Conservation (phyloP, 2,888 invertebrate genomes). For the Bugulina stolonifera region DNA sequence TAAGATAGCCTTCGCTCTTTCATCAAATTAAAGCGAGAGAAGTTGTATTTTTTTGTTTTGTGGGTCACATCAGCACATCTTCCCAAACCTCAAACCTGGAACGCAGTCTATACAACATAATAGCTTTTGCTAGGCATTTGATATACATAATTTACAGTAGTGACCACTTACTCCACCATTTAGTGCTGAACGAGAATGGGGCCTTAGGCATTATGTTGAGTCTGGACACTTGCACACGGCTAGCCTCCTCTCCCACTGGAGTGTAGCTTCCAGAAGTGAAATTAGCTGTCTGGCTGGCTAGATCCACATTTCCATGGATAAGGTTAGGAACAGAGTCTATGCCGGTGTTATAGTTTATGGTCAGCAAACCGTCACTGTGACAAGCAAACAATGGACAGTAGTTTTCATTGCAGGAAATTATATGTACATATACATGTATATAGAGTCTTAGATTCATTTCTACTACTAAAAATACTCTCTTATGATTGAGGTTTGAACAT, state of each 20-base stretch:
- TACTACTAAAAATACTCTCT: no score
- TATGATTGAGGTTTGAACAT: no score
- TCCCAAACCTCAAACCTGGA: no score
- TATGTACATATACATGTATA: no score
- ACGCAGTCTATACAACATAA: no score
- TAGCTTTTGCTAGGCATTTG: no score
- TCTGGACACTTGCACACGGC: slow-evolving; percentile 6
- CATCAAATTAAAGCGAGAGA: no score
- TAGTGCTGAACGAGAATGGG: slow-evolving; percentile 24
- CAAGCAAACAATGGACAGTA: background rate
- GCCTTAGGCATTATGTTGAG: background rate
- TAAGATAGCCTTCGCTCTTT: no score
- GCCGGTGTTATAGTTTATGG: slow-evolving; percentile 24
- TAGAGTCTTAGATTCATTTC: no score
- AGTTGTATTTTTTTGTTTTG: no score
- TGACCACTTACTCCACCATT: slow-evolving; percentile 26
- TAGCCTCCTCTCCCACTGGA: background rate
- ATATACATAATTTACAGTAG: background rate
- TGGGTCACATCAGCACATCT: no score
- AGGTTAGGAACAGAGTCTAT: slow-evolving; percentile 5
- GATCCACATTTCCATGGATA: background rate
- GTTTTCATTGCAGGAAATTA: no score
- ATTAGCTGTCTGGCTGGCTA: background rate
- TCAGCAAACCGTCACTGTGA: slow-evolving; percentile 23
- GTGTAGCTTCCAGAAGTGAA: slow-evolving; percentile 15